Conservation (phyloP, 2,797 vertebrate species). For the Alectoris magna region DNA sequence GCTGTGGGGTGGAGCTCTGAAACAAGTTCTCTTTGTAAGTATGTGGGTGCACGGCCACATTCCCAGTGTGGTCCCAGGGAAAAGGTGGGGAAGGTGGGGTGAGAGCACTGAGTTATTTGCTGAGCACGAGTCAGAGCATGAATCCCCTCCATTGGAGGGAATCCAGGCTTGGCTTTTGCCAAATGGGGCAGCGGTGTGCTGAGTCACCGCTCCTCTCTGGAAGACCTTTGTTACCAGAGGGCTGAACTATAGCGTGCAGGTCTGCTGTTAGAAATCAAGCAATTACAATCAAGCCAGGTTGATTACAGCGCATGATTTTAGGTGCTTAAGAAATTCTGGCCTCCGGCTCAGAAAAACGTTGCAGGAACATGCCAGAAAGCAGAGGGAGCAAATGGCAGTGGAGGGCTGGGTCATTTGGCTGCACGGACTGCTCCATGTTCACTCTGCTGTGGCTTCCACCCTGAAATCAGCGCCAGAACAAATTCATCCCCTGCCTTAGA, state of each 20-base stretch:
- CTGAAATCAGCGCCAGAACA: not conserved
- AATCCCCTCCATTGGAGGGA: not conserved
- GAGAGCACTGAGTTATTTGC: not conserved
- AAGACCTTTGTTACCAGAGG: not conserved
- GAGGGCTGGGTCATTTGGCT: not conserved
- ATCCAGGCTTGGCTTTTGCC: not conserved
- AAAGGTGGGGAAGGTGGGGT: not conserved
- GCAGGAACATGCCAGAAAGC: not conserved
- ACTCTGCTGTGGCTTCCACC: not conserved
- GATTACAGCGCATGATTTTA: not conserved
- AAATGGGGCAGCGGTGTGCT: not conserved
- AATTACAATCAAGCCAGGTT: not conserved
- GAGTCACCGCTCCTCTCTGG: not conserved
- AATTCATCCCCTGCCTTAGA: not conserved
- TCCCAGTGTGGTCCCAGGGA: fast-evolving
- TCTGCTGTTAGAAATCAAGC: not conserved
- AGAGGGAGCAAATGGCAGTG: not conserved
- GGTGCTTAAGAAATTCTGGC: not conserved
- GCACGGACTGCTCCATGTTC: not conserved
- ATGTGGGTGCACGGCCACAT: fast-evolving
- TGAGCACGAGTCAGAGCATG: not conserved
- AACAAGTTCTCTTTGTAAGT: not conserved
- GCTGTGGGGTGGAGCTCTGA: not conserved
- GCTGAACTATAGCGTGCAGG: not conserved
- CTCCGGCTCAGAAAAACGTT: not conserved